phyloP scores from a whole-genome alignment of 2,797 vertebrate species.

The Sarcoramphus papa region DNA sequence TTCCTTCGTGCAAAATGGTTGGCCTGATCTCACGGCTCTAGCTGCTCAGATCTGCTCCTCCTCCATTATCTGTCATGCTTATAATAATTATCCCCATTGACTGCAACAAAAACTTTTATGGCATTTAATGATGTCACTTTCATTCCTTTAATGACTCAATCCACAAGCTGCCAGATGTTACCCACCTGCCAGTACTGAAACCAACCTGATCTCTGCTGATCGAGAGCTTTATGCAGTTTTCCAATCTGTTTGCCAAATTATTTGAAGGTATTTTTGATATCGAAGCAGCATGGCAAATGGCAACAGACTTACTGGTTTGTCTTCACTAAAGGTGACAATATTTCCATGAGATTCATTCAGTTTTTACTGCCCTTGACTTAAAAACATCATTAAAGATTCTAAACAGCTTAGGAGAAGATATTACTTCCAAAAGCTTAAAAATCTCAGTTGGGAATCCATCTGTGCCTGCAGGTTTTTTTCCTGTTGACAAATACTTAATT shows the following conservation, averaged over 20 bases:
- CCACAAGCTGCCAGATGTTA: conserved; percentile 15
- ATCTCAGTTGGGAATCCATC: neutral
- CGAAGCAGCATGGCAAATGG: neutral
- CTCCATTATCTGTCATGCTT: neutral
- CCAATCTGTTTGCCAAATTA: conserved; percentile 15
- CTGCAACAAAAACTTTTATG: neutral
- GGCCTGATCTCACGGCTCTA: neutral
- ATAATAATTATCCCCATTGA: neutral
- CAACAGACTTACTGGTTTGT: neutral
- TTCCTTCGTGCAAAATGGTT: neutral
- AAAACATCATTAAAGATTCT: conserved; percentile 16
- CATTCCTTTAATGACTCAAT: neutral
- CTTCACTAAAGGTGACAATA: conserved; percentile 14
- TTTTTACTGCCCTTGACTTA: conserved; percentile 27
- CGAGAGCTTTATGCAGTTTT: neutral
- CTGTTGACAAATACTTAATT: conserved; percentile 9
- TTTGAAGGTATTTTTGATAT: neutral
- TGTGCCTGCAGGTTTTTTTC: neutral
- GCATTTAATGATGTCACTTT: neutral
- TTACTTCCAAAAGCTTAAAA: conserved; percentile 1
- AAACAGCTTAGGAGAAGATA: neutral
- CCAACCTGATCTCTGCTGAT: neutral
- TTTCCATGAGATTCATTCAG: neutral
- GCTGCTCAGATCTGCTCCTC: neutral
- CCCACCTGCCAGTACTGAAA: conserved; percentile 2